Base-by-base conservation (phyloP, 1,140 invertebrate genomes). In the Pseudoatta argentina region DNA sequence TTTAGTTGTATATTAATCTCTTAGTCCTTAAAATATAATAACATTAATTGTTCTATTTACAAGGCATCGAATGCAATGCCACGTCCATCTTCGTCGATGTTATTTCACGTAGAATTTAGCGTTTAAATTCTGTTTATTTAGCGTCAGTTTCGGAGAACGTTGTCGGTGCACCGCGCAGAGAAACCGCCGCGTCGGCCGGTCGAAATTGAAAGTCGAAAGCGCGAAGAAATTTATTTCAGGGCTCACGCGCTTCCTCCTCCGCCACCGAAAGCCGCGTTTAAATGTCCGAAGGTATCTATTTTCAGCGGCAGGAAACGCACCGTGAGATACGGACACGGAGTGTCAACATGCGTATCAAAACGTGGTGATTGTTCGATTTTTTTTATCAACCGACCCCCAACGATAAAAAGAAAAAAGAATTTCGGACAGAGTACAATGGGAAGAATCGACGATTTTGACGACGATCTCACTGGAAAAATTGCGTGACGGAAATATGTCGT, bases 131-230 rank as follows among this genome's bases (percentile, higher is more conserved):
- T 73, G 79, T 83, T 83, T 83, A 63, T 59, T 61, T 51, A 61
- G 30, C 69, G 27, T 59, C 57, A 27, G 24, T 57, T 82, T 82
- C 79, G 34, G 18, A 12, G 34, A 72, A 69, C 59, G 77, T 61
- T 61, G 39, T 51, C 69, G 69, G 79, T 14, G 79, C 18, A 12
- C 39, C 79, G 34, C n/a, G 78, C 39, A 57, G 30, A 72, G 44
- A 57, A 39, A 82, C 78, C 55, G 61, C 39, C 39, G 39, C 39
- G 39, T 10, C 18, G 48, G 30, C 8, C 55, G 69, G 69, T 69
- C 77, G 51, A 81, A 69, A 83, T 83, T 57, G 30, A 83, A 83
- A 75, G 67, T 83, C 69, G 78, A 83, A 75, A 83, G 55, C 55
- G 79, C 55, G 39, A 83, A 53, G 21, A 73, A 83, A 83, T 63